Conservation (phyloP, 2,797 vertebrate species). For the Sebastes umbrosus region DNA sequence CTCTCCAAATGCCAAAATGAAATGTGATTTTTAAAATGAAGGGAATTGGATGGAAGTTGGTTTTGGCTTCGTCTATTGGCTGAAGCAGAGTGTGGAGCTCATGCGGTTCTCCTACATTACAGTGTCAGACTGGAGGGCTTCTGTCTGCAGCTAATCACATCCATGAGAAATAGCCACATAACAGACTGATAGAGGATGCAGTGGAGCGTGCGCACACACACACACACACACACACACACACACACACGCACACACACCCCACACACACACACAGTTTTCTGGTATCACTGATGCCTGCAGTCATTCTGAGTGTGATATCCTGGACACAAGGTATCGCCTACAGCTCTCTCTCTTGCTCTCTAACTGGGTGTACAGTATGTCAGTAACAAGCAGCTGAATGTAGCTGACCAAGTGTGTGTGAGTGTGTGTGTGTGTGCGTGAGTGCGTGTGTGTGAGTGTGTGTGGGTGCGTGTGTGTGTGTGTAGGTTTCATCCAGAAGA, state of each 20-base stretch:
- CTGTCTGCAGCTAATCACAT: conserved; percentile 65
- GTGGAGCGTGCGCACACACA: conserved; percentile 1
- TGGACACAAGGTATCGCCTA: conserved; percentile 44
- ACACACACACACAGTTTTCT: conserved; percentile 15
- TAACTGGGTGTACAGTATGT: conserved; percentile 7
- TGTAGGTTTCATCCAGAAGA: conserved; percentile 24
- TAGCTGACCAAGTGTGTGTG: conserved; percentile 3
- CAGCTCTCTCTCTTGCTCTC: conserved; percentile 34
- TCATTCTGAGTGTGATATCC: conserved; percentile 55
- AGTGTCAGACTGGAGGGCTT: conserved; percentile 57
- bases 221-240: not conserved
- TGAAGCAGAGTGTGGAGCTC: conserved; percentile 35
- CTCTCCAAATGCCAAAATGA: conserved; percentile 6
- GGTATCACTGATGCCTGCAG: conserved; percentile 37
- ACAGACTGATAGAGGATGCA: conserved; percentile 50
- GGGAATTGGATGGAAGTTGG: conserved; percentile 40
- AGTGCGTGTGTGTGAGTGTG: not conserved
- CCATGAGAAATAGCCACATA: conserved; percentile 58
- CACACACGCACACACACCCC: conserved; percentile 13
- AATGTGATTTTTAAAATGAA: conserved; percentile 40
- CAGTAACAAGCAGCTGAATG: conserved; percentile 47
- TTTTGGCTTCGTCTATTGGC: conserved; percentile 29
- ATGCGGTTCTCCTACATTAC: conserved; percentile 49
- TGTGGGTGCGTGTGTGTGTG: not conserved
- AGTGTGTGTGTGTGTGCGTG: not conserved